phyloP scores from a whole-genome alignment of 2,888 invertebrate species.

The Rotaria magnacalcarata region DNA sequence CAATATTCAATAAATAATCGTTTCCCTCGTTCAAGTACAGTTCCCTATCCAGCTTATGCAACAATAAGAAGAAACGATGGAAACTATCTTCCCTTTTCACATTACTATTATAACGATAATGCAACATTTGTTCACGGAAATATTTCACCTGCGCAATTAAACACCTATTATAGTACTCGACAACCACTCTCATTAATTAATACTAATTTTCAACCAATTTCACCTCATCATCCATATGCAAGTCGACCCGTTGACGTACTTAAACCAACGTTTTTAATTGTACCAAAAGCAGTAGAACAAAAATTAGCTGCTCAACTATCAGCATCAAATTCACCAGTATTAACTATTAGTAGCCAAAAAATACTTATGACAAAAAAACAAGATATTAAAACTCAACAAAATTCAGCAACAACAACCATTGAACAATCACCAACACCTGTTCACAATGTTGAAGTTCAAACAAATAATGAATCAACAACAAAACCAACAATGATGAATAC shows the following conservation, averaged over 20 bases:
- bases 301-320: neutral
- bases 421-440: neutral
- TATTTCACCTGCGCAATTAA: neutral
- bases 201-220: conserved; percentile 29
- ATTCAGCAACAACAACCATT: neutral
- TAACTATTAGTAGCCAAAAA: neutral
- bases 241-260: neutral
- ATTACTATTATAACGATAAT: neutral
- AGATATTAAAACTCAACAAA: neutral
- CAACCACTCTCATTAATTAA: neutral
- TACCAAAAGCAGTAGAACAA: conserved; percentile 5
- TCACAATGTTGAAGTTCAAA: neutral
- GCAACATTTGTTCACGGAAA: neutral
- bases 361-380: neutral
- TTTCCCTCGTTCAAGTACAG: conserved; percentile 23
- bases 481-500: neutral
- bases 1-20: neutral
- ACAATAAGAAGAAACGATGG: neutral
- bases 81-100: neutral
- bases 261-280: conserved; percentile 31
- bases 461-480: neutral
- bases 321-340: neutral
- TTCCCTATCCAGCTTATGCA: conserved; percentile 24
- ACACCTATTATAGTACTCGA: neutral
- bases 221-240: neutral